Base-by-base conservation (phyloP, 2,888 invertebrate genomes). In the Yponomeuta sedellus region DNA sequence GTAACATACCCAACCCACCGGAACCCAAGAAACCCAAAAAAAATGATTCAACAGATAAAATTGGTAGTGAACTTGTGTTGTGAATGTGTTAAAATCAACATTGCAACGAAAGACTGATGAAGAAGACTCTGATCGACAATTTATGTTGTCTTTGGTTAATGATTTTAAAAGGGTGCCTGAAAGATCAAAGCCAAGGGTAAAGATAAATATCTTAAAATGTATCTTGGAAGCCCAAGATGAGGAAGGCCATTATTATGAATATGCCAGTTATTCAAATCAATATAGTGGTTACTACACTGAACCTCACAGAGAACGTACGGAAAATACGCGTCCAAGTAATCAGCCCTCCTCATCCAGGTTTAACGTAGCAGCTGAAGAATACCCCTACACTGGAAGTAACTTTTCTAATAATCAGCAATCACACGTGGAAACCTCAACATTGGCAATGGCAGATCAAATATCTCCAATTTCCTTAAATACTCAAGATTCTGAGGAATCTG, bases 141-240 rank as follows among this genome's bases (percentile, higher is more conserved):
- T 68, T 66, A 64, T 68, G 67, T 44, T 68, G 64, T 68, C 67
- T 52, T 68, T 68, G 66, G 67, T 68, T 39, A 40, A 61, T 61
- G 66, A 67, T 66, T 68, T 68, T 57, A 67, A 68, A 67, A 66
- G 39, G 57, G 67, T 68, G 67, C 66, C 67, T 65, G 61, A 66
- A 64, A 64, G 66, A 66, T 66, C 67, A 66, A 68, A 66, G 66
- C 57, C 68, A 67, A 66, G 59, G 57, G 57, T 67, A 57, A 68
- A 68, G 59, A 68, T 68, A 66, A 68, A 67, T 66, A 68, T 68
- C 63, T 61, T 68, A 67, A 68, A 67, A 68, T 66, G 68, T 67
- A 68, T 68, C 65, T 61, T 68, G 67, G 67, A 68, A 67, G 67
- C 66, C 34, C 68, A 68, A 67, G 57, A 67, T 65, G 66, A 68